These are phyloP conservation scores for Melanotus villosus DNA, from an alignment of 2,888 invertebrate genomes.

Conservation along the genomic window DNA sequence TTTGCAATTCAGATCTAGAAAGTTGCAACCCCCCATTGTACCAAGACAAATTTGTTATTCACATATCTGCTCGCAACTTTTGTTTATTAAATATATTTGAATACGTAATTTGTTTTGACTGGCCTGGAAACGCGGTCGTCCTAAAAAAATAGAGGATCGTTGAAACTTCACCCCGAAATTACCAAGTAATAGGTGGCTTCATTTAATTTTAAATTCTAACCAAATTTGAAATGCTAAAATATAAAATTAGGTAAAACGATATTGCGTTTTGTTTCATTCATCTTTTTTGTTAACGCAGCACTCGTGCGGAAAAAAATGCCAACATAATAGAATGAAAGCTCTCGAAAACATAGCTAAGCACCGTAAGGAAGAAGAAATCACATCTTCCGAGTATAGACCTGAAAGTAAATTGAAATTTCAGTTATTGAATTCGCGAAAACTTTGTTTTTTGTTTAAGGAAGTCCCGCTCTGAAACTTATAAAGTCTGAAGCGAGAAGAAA, in stretches of 20 bases:
- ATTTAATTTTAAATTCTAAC: too few species aligned
- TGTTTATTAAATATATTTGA: conserved; percentile 46
- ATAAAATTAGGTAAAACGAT: too few species aligned
- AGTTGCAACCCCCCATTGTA: conserved; percentile 44
- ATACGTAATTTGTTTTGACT: conserved; percentile 39
- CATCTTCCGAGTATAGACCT: not conserved
- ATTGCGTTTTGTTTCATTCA: too few species aligned
- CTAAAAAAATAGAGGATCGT: not conserved
- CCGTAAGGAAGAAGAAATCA: not conserved
- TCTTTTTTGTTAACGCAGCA: too few species aligned
- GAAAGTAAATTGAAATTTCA: conserved; percentile 23
- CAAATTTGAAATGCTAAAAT: too few species aligned
- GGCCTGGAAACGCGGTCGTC: not conserved
- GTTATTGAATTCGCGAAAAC: conserved; percentile 22
- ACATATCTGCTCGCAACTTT: conserved; percentile 41
- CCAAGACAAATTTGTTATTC: conserved; percentile 47
- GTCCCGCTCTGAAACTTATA: not conserved
- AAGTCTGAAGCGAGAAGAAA: conserved; percentile 21
- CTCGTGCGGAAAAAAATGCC: not conserved
- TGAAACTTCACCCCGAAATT: not conserved
- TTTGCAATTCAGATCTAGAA: conserved; percentile 50
- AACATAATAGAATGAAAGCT: not conserved
- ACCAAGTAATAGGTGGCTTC: too few species aligned
- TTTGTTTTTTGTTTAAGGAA: conserved; percentile 21
- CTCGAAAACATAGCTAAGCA: conserved; percentile 2